Evolutionary conservation across 2,113 vertebrate species (phyloP).

Genomic region (Chaetops frenatus): DNA sequence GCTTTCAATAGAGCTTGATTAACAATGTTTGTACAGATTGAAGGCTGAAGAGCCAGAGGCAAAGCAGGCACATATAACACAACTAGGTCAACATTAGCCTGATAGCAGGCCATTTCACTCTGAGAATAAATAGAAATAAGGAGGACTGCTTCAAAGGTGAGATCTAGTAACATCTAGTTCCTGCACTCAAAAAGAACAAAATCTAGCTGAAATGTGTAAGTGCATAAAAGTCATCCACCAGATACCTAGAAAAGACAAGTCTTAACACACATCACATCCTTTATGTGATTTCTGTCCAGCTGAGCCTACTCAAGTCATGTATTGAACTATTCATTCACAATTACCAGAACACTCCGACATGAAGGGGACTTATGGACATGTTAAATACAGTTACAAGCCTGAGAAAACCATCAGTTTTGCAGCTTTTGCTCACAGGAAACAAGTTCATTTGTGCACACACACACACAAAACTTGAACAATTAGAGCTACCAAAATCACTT

Average conservation of each 20-base stretch:
- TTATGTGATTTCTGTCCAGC: not conserved
- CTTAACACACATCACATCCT: not conserved
- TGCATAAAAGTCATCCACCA: not conserved
- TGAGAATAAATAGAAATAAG: not conserved
- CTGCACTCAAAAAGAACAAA: not conserved
- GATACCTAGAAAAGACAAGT: not conserved
- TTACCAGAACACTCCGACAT: not conserved
- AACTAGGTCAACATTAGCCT: not conserved
- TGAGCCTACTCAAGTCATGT: not conserved
- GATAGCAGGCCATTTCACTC: not conserved
- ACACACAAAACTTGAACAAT: not conserved
- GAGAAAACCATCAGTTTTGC: slow-evolving; percentile 8
- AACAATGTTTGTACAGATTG: slow-evolving; percentile 17
- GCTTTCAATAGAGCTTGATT: not conserved
- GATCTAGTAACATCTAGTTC: not conserved
- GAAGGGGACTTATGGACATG: not conserved
- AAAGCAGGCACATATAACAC: not conserved
- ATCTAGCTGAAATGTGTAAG: not conserved
- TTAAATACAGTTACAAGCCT: slow-evolving; percentile 32
- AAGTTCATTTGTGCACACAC: not conserved
- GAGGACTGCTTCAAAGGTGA: not conserved
- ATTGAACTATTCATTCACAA: not conserved
- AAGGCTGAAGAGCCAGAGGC: not conserved
- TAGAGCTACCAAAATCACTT: not conserved
- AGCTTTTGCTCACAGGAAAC: not conserved